Base-by-base conservation (phyloP, 2,797 vertebrate species). In the Aplochiton taeniatus region DNA sequence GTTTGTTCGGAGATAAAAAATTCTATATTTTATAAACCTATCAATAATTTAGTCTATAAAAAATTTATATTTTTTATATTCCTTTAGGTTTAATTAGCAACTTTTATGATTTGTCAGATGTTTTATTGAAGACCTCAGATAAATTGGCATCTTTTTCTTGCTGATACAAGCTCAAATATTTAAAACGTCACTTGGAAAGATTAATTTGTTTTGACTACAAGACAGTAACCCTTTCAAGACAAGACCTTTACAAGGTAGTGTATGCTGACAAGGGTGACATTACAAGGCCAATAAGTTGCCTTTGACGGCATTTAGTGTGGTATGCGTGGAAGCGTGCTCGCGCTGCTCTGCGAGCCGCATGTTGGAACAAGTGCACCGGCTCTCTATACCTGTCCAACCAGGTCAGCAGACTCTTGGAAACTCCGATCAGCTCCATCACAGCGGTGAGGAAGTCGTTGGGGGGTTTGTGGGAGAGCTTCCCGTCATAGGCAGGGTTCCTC, bases 361-460 rank as follows among this genome's bases (percentile, higher is more conserved):
- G 1, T 45, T 54, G 42, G n/a, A 11, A 13, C 14, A 46, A 49
- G 46, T 42, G 63, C 58, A 13, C 8, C 53, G 16, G 54, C 50
- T 46, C n/a, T 48, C 45, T 57, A 0, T 86, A 98, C 96, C 96
- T 91, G 90, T 99, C 96, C 70, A 99, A 80, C 95, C 96, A 97
- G 0, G 93, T 92, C 69, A 99, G 88, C 84, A 99, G 90, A 61
- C 90, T 91, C 87, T 99, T 99, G 52, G 97, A 95, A 14, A 95
- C 90, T 0, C 89, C 94, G 18, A 99, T 98, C 66, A 99, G 94
- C 76, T 98, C 94, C 12, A 98, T 94, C 7, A 98, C 95, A 0
- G 96, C 96, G 0, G 94, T 96, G 51, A 99, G 94, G 79, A 99
- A 95, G 61, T 96, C 90, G 56, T 96, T 98, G 75, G 95, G 91